Evolutionary conservation across 2,797 vertebrate genomes (phyloP).

Genomic region (Potorous gilbertii): DNA sequence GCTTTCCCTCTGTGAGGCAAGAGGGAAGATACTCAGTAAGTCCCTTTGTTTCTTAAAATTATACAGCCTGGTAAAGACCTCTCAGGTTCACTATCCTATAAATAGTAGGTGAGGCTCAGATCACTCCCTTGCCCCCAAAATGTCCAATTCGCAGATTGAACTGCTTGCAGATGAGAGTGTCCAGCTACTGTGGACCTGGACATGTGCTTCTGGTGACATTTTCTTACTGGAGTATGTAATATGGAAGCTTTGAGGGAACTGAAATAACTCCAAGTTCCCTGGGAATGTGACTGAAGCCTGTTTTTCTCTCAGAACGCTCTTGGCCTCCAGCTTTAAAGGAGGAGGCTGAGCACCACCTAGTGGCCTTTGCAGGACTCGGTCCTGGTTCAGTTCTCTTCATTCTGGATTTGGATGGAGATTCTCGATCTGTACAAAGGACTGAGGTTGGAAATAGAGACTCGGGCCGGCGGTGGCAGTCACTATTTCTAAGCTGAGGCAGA

Average conservation of each 20-base stretch:
- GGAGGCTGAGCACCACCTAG: constrained; percentile 70
- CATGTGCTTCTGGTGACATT: neutral
- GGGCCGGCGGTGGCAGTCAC: neutral
- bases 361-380: neutral
- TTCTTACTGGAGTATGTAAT: neutral
- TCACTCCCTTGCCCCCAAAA: neutral
- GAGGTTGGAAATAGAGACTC: constrained; percentile 9
- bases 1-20: neutral
- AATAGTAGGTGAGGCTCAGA: neutral
- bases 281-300: neutral
- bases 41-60: constrained; percentile 33
- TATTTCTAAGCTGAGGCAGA: neutral
- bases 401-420: neutral
- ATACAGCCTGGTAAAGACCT: constrained; percentile 30
- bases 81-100: neutral
- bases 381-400: neutral
- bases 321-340: neutral
- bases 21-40: constrained; percentile 27
- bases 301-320: rapidly evolving
- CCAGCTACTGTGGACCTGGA: neutral
- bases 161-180: neutral
- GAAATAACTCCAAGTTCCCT: neutral
- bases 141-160: neutral
- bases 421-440: neutral
- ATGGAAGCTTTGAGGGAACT: neutral